These are phyloP conservation scores for Abramis brama DNA, from an alignment of 2,113 vertebrate genomes.

Conservation along the genomic window DNA sequence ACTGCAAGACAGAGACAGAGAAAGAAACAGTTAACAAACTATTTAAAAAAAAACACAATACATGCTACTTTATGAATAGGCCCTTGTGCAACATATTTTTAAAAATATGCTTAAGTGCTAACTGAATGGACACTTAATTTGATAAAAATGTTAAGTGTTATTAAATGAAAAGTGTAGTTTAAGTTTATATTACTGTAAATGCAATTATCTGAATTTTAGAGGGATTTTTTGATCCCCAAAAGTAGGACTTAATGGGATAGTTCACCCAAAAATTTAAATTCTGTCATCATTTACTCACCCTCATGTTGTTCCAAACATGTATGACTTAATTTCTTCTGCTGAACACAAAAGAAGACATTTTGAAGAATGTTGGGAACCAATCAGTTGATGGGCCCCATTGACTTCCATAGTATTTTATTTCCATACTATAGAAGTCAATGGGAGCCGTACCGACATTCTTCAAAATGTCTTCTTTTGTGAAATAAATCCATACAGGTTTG, in stretches of 20 bases:
- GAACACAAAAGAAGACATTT: too few relatives aligned
- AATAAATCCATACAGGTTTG: too few relatives aligned
- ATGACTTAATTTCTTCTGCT: too few relatives aligned
- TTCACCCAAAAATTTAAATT: too few relatives aligned
- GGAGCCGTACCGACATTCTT: not conserved
- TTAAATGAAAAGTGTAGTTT: not conserved
- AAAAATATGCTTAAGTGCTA: not conserved
- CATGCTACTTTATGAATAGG: not conserved
- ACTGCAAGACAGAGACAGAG: conserved; percentile 65
- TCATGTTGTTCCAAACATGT: too few relatives aligned
- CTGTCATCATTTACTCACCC: too few relatives aligned
- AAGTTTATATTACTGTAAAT: not conserved
- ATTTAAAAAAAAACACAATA: not conserved
- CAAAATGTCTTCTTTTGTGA: too few relatives aligned
- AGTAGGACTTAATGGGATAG: not conserved
- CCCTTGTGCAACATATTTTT: not conserved
- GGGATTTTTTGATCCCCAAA: not conserved
- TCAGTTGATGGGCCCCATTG: too few relatives aligned
- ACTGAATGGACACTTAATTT: not conserved
- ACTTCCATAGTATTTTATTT: too few relatives aligned
- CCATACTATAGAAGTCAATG: too few relatives aligned
- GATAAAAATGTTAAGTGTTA: not conserved
- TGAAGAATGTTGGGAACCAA: too few relatives aligned
- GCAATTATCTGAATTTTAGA: not conserved
- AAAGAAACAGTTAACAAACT: conserved; percentile 8